Base-by-base conservation (phyloP, 2,797 vertebrate genomes). In the Arctocebus calabarensis region DNA sequence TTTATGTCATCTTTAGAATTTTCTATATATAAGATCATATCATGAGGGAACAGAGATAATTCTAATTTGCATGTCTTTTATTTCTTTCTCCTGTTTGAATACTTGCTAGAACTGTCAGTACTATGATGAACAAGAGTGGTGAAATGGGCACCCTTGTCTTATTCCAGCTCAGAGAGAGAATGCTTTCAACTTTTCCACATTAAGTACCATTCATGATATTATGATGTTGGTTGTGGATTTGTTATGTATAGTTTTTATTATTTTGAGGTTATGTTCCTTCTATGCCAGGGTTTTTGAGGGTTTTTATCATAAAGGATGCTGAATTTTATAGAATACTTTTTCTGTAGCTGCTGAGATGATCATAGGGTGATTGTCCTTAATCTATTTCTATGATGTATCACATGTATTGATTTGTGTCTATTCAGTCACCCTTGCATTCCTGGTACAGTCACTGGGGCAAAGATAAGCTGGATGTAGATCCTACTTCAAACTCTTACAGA, bases 401-500 rank as follows among this genome's bases (percentile, higher is more conserved):
- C 32, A n/a, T 66, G n/a, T 66, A 66, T 66, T 66, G 64, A 19
- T n/a, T n/a, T n/a, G 32, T n/a, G 64, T 66, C 16, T 66, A 17
- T 66, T 66, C 7, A 66, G n/a, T 17, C 64, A 66, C 7, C 62
- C 64, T 66, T 66, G 17, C 32, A 66, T 66, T 7, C 3, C 32
- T 66, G 64, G 32, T 66, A 66, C 9, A 66, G 48, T 14, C 32
- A 43, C 2, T 7, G 52, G 43, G 7, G n/a, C 34, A 83, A 73
- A 85, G 52, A 29, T 48, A 74, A 78, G 45, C 23, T 79, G 22
- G 7, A 40, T 3, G 17, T 52, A 55, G 45, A 29, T n/a, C 12
- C 43, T 74, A 8, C 32, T 57, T 96, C 75, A 96, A 79, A 94
- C 87, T 75, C 74, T 91, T 55, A 40, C 32, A 5, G 59, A 77